Conservation (phyloP, 1,140 invertebrate species). For the Zophobas atratus region DNA sequence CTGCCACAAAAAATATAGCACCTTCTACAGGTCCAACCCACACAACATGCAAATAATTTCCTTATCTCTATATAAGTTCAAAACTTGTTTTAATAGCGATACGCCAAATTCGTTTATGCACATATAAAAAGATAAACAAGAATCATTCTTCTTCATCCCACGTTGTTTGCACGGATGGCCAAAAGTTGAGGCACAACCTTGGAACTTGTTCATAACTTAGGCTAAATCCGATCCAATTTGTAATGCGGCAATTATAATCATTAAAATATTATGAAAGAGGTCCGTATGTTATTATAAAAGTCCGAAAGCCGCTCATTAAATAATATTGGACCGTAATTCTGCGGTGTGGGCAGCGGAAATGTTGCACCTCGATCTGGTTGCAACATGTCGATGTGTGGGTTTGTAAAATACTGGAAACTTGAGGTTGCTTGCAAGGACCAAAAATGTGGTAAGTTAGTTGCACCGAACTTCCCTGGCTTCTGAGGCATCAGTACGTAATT, state of each 20-base stretch:
- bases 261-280: constrained; percentile 35
- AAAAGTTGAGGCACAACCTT: constrained; percentile 9
- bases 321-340: constrained; percentile 23
- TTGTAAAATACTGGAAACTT: constrained; percentile 38
- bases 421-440: not conserved
- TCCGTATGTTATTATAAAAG: constrained; percentile 7
- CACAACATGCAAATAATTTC: constrained; percentile 38
- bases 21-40: constrained; percentile 34
- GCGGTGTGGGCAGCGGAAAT: constrained; percentile 32
- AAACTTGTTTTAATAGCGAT: constrained; percentile 36
- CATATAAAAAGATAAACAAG: constrained; percentile 26
- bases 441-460: too few relatives aligned
- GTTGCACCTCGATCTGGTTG: constrained; percentile 35
- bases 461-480: too few relatives aligned
- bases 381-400: constrained; percentile 30
- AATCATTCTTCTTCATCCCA: constrained; percentile 16
- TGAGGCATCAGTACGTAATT: too few relatives aligned
- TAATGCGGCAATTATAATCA: constrained; percentile 5
- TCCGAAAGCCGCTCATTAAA: constrained; percentile 11
- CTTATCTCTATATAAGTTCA: constrained; percentile 41
- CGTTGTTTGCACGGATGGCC: constrained; percentile 2
- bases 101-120: constrained; percentile 35
- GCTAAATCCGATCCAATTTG: constrained; percentile 2
- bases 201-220: not conserved
- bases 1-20: constrained; percentile 22